Percentiles rank a stretch among this genome's conserved stretches.
Conservation (phyloP, 1,140 invertebrate species). For the Octopus bimaculoides region DNA sequence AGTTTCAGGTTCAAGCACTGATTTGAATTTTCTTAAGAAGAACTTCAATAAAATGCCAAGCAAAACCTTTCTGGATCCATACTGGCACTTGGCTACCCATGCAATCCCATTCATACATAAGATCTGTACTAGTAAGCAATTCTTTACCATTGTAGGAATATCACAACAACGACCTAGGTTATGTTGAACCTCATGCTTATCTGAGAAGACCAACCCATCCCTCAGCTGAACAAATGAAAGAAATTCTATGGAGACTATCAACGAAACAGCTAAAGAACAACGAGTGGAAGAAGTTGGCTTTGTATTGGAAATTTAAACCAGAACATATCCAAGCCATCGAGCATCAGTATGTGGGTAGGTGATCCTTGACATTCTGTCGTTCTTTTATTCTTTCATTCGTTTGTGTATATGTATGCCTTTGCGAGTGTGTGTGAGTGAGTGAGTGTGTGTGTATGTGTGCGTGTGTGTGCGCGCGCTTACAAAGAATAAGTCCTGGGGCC, state of each 20-base stretch:
- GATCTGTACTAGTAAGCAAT: too few relatives aligned
- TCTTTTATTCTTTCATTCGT: not conserved
- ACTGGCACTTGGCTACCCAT: too few relatives aligned
- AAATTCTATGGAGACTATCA: slow-evolving; percentile 68
- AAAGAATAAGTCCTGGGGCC: too few relatives aligned
- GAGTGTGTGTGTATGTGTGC: not conserved
- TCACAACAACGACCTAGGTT: slow-evolving; percentile 44
- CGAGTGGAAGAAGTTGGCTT: slow-evolving; percentile 72
- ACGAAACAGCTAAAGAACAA: slow-evolving; percentile 67
- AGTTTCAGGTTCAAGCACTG: too few relatives aligned
- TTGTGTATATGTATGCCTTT: not conserved
- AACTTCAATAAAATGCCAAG: too few relatives aligned
- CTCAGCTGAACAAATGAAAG: slow-evolving; percentile 48
- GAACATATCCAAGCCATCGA: slow-evolving; percentile 74
- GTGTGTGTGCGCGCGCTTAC: not conserved
- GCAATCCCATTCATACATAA: too few relatives aligned
- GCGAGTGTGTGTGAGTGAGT: not conserved
- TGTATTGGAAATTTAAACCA: slow-evolving; percentile 71
- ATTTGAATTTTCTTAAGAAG: too few relatives aligned
- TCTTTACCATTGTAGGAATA: slow-evolving; percentile 33
- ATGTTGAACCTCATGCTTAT: slow-evolving; percentile 40
- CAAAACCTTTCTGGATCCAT: too few relatives aligned
- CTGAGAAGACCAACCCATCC: slow-evolving; percentile 44
- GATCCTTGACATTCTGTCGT: too few relatives aligned
- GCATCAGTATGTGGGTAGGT: slow-evolving; percentile 72